A percentile compares a stretch with the other conserved stretches of the same genome.
Conservation (phyloP, 2,888 invertebrate species). For the Mesodorylaimus sp. region DNA sequence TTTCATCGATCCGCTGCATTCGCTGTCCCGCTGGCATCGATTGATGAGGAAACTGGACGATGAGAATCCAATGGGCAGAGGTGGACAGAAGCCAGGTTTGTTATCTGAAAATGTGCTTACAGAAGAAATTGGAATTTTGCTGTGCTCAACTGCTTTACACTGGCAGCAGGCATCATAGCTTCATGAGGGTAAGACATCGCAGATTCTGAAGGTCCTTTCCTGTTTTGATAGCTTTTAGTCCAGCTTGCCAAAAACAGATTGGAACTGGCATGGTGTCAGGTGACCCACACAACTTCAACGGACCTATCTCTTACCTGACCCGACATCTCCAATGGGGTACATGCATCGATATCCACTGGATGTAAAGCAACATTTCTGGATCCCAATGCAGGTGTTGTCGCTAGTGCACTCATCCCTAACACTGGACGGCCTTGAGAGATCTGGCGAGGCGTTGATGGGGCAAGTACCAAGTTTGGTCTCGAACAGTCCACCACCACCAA, state of each 20-base stretch:
- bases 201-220: no score
- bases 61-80: neutral
- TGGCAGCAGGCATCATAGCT: no score
- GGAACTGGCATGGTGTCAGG: no score
- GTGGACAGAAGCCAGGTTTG: neutral
- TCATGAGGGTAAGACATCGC: no score
- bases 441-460: neutral
- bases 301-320: no score
- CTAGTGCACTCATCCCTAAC: neutral
- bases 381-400: neutral
- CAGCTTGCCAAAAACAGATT: no score
- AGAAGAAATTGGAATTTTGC: neutral
- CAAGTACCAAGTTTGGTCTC: neutral
- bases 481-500: no score
- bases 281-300: no score
- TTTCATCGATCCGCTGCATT: neutral
- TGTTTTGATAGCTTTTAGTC: no score
- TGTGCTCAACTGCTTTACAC: neutral
- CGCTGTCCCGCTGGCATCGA: neutral
- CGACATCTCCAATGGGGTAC: neutral
- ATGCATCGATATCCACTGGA: neutral
- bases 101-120: neutral
- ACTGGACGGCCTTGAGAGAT: neutral
- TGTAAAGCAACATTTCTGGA: neutral
- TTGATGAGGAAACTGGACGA: neutral